A percentile compares a stretch with the other conserved stretches of the same genome.
phyloP scores from a whole-genome alignment of 2,888 invertebrate genomes.

The Drosophila mercatorum region DNA sequence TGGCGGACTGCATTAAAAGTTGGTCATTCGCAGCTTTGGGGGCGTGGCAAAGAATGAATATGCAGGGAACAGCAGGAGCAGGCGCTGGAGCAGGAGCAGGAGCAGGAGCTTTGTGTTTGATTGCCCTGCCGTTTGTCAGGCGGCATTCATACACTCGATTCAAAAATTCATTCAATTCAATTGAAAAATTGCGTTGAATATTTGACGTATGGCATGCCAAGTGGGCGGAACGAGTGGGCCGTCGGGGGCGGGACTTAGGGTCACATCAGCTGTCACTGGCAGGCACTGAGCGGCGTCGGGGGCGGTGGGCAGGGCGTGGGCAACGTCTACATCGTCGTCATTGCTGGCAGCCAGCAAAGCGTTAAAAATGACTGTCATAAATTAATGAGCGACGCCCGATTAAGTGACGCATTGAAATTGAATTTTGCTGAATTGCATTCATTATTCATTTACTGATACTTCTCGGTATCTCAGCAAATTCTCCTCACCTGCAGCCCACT shows the following conservation, averaged over 20 bases:
- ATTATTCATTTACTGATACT: slow-evolving; percentile 77
- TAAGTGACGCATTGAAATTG: slow-evolving; percentile 72
- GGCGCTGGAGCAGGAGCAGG: not conserved
- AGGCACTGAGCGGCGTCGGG: slow-evolving; percentile 24
- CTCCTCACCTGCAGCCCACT: not conserved
- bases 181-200: slow-evolving; percentile 73
- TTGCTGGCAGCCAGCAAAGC: slow-evolving; percentile 66
- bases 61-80: not conserved
- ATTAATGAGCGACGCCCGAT: slow-evolving; percentile 75
- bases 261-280: slow-evolving; percentile 65
- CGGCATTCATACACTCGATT: slow-evolving; percentile 63
- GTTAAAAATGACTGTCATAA: slow-evolving; percentile 81
- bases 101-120: slow-evolving; percentile 42
- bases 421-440: slow-evolving; percentile 80
- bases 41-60: not conserved
- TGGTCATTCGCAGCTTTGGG: not conserved
- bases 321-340: slow-evolving; percentile 19
- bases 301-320: not conserved
- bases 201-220: slow-evolving; percentile 61
- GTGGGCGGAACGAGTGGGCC: slow-evolving; percentile 5
- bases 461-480: slow-evolving; percentile 6
- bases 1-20: not conserved
- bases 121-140: slow-evolving; percentile 53
- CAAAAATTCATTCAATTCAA: slow-evolving; percentile 76
- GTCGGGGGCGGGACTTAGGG: slow-evolving; percentile 8